Percentiles rank a stretch among this genome's conserved stretches.
Evolutionary conservation across 2,113 vertebrate species (phyloP).

Genomic region (Pterocles orientalis): DNA sequence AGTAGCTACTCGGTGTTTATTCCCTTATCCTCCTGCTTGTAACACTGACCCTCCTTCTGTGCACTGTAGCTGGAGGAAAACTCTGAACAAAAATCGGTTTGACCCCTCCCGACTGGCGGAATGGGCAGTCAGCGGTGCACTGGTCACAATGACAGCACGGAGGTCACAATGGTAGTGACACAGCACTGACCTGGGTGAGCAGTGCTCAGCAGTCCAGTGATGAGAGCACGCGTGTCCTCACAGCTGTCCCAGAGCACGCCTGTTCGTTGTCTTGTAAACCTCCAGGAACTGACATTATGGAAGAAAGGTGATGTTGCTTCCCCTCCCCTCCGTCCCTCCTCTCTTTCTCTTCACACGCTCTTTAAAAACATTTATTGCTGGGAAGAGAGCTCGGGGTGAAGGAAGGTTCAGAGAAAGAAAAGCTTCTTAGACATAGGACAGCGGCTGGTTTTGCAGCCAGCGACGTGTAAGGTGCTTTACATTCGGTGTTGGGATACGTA

Average conservation of each 20-base stretch:
- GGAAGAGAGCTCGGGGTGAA: conserved; percentile 9
- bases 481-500: background rate
- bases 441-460: background rate
- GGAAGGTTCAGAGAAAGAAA: conserved; percentile 27
- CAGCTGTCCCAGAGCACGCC: background rate
- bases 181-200: background rate
- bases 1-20: background rate
- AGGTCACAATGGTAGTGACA: no score
- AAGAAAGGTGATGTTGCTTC: background rate
- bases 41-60: no score
- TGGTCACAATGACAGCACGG: no score
- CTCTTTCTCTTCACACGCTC: background rate
- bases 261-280: background rate
- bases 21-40: no score
- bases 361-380: no score
- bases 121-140: background rate
- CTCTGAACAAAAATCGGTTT: no score
- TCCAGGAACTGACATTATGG: background rate
- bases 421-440: background rate
- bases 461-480: background rate
- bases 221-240: background rate
- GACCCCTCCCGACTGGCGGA: background rate
- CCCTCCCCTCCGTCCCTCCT: background rate
- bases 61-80: no score
- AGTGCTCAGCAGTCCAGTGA: fast-evolving